Evolutionary conservation across 2,797 vertebrate genomes (phyloP), one percentile per base, ranked within the genome.

Genomic region (Onychomys arenicola): DNA sequence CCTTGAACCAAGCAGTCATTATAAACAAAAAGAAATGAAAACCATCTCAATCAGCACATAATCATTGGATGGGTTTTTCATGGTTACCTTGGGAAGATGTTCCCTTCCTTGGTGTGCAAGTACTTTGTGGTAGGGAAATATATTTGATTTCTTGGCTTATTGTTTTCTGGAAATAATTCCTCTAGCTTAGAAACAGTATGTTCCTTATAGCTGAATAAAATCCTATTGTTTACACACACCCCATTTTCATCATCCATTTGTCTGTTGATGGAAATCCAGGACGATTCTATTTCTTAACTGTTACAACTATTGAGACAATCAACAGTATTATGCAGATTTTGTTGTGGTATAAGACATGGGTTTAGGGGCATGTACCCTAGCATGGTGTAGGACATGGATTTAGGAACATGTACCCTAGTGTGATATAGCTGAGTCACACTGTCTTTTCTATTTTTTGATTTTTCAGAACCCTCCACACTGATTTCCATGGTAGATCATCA

Each of bases 1-100:
- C 83, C 37, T 93, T 92, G 75, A 91, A 32, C 61, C 91, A 96
- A 94, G 37, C 87, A 94, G 11, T 90, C 17, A 89, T 93, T 96
- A 89, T 92, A 96, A 97, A 46, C 55, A 34, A 49, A n/a, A 83
- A 75, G n/a, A 81, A 46, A 67, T 32, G 12, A 67, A 77, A 73
- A 71, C 80, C 52, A 78, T 32, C 8, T 8, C 5, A 91, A n/a
- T 77, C 59, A 91, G 37, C n/a, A 76, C 1, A 67, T 43, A 75
- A 71, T 86, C 25, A 43, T 78, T 82, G 29, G n/a, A 19, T 55
- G 17, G 6, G 40, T 88, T 91, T 95, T 49, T 3, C 69, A 88
- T 67, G 17, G 86, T 87, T n/a, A 76, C 7, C 77, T 25, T 78
- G 82, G 2, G 14, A 86, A 23, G 55, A 69, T 46, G 46, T 90